These are phyloP conservation scores for Drosophila bifasciata DNA, from an alignment of 1,140 invertebrate genomes.

Conservation along the genomic window DNA sequence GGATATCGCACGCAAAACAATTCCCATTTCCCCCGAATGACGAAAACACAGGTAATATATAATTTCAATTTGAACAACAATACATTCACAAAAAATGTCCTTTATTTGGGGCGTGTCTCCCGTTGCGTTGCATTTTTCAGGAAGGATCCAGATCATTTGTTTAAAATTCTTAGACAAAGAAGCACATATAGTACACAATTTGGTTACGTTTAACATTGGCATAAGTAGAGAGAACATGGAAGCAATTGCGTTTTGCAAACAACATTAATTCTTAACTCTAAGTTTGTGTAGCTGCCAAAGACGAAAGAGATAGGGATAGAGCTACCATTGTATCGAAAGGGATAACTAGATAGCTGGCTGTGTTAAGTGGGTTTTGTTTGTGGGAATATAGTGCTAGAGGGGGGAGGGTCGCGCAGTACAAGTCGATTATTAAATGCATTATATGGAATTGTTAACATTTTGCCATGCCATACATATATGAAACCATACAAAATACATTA, in stretches of 20 bases:
- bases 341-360: conserved; percentile 3
- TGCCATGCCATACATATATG: neutral
- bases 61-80: conserved; percentile 26
- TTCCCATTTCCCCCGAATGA: no score
- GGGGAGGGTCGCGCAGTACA: no score
- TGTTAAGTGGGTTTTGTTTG: no score
- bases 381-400: no score
- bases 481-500: conserved; percentile 9
- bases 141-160: no score
- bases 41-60: neutral
- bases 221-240: conserved; percentile 7
- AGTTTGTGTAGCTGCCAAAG: conserved; percentile 13
- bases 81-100: conserved; percentile 20
- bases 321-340: neutral
- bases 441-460: conserved; percentile 16
- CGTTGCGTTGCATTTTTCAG: no score
- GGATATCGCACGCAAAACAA: no score
- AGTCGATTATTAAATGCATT: conserved; percentile 15
- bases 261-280: conserved; percentile 26
- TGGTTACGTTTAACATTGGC: conserved; percentile 6
- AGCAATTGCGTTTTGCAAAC: conserved; percentile 18
- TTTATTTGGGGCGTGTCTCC: no score
- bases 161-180: conserved; percentile 7
- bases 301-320: neutral
- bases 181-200: conserved; percentile 15